Evolutionary conservation across 2,113 vertebrate species (phyloP), one percentile per base, ranked within the genome.

Genomic region (Cathartes aura): DNA sequence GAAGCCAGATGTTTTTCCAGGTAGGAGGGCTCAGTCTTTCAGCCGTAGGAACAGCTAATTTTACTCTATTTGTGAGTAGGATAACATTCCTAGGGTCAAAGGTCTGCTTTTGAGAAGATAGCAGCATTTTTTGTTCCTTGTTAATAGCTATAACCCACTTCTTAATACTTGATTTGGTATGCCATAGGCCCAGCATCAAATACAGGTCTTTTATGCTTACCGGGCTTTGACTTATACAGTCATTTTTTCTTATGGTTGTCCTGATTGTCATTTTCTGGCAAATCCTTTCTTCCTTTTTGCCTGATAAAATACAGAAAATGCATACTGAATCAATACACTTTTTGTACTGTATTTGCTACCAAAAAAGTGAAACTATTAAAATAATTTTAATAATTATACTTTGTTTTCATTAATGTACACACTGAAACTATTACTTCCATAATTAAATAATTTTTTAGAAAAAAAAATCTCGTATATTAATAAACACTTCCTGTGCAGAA

Each of bases 251-350:
- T 96, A 99, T 99, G 43, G 99, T 98, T 70, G 99, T 99, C 95
- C 99, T 99, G 95, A 99, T 99, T 62, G 98, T 98, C 94, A 99
- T 99, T 96, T 99, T 99, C 97, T 99, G 99, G 94, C 99, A 99
- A 74, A 99, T 99, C 94, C 98, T 99, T 96, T 99, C 99, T 85
- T 99, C 99, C 93, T 99, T 99, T 98, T 99, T 99, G 97, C 99
- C 99, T 99, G 90, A 90, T 95, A 96, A 98, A 96, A 97, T 63
- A 97, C n/a, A 97, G 70, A 97, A 98, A 78, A 50, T 15, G 11
- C 58, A 83, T 70, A 58, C 42, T 95, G 38, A 93, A 87, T 79
- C 43, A 93, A 90, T 72, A 36, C 4, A 8, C 5, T 30, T 71
- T 91, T 48, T 63, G 9, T 20, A 59, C 30, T 32, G 23, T 23